phyloP scores from a whole-genome alignment of 2,888 invertebrate genomes.

The Cenopis cana region DNA sequence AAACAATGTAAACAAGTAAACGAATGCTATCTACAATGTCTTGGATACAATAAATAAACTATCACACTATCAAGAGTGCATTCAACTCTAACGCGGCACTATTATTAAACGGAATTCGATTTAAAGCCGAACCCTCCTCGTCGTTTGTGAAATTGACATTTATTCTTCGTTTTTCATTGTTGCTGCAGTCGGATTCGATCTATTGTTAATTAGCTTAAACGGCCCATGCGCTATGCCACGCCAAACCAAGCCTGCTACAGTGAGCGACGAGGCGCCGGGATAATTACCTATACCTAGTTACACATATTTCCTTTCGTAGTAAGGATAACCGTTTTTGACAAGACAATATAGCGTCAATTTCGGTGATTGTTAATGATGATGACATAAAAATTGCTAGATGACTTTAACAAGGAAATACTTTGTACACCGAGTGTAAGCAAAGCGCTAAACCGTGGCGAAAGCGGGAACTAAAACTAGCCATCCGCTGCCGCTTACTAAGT shows the following conservation, averaged over 20 bases:
- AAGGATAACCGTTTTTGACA: not conserved
- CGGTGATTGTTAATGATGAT: not conserved
- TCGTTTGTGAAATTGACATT: slow-evolving; percentile 85
- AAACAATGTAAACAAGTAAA: slow-evolving; percentile 54
- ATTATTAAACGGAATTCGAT: slow-evolving; percentile 85
- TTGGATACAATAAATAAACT: slow-evolving; percentile 75
- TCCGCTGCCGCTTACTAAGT: slow-evolving; percentile 29
- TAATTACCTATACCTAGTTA: not conserved
- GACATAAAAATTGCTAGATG: not conserved
- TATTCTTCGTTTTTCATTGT: slow-evolving; percentile 85
- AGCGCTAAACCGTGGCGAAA: slow-evolving; percentile 32
- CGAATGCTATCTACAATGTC: slow-evolving; percentile 58
- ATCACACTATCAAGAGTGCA: slow-evolving; percentile 80
- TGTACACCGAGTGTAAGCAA: not conserved
- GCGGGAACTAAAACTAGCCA: slow-evolving; percentile 58
- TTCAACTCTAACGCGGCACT: slow-evolving; percentile 82
- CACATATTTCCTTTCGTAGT: slow-evolving; percentile 13
- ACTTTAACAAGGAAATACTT: not conserved
- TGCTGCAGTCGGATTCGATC: slow-evolving; percentile 81
- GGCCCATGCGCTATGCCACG: slow-evolving; percentile 75
- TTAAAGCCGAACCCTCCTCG: slow-evolving; percentile 83
- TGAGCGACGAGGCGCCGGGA: slow-evolving; percentile 42
- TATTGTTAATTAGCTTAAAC: slow-evolving; percentile 85
- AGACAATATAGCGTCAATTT: not conserved
- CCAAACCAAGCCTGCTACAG: slow-evolving; percentile 59